Conservation (phyloP, 2,797 vertebrate species). For the Enteromius viviparus region DNA sequence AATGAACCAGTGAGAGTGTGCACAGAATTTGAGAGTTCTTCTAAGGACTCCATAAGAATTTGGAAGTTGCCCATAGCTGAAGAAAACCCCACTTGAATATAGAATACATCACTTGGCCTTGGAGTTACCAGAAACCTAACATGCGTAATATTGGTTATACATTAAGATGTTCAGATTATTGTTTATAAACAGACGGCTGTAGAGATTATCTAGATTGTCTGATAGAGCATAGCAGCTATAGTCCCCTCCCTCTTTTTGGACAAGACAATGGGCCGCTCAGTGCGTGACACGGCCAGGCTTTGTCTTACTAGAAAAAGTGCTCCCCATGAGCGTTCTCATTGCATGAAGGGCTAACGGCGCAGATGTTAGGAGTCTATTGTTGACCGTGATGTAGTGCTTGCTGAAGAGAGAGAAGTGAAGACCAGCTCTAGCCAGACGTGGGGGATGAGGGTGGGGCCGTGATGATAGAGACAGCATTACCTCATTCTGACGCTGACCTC, state of each 20-base stretch:
- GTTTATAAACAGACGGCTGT: not conserved
- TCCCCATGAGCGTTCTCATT: constrained; percentile 61
- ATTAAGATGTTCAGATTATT: not conserved
- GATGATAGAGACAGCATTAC: constrained; percentile 59
- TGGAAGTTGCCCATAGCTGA: not conserved
- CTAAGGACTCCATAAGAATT: not conserved
- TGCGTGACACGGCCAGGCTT: constrained; percentile 46
- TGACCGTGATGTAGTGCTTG: constrained; percentile 62
- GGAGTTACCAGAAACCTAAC: not conserved
- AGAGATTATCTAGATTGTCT: not conserved
- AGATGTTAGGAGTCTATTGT: constrained; percentile 70
- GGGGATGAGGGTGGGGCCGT: constrained; percentile 22
- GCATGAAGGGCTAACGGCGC: constrained; percentile 61
- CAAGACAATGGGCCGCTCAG: constrained; percentile 50
- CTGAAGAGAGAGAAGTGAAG: constrained; percentile 43
- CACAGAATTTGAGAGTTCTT: not conserved
- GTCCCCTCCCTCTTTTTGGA: not conserved
- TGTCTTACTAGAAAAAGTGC: constrained; percentile 52
- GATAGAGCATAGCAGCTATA: not conserved
- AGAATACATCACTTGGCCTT: not conserved
- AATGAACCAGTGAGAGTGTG: not conserved
- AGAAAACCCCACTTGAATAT: not conserved
- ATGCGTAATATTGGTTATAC: not conserved
- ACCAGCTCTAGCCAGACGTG: constrained; percentile 50
- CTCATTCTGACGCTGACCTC: constrained; percentile 58